Percentiles rank a stretch among this genome's conserved stretches.
Conservation (phyloP, 2,888 invertebrate genomes). For the Incurvaria masculella region DNA sequence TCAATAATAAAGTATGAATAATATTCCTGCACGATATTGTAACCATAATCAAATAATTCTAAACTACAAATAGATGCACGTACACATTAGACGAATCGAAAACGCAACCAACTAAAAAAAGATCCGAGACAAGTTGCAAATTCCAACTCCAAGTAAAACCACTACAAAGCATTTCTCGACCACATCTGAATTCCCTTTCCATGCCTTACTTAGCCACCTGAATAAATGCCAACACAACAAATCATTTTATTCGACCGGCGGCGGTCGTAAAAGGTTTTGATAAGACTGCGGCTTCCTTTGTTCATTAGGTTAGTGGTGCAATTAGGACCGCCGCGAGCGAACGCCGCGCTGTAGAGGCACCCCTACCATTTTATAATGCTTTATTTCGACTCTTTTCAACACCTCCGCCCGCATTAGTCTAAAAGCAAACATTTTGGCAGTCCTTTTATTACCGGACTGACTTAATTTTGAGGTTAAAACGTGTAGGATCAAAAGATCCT, state of each 20-base stretch:
- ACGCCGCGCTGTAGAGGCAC: background rate
- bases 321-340: background rate
- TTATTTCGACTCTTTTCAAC: background rate
- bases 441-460: background rate
- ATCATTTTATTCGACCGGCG: background rate
- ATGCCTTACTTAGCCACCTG: too few relatives aligned
- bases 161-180: too few relatives aligned
- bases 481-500: background rate
- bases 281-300: background rate
- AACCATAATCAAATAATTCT: too few relatives aligned
- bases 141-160: too few relatives aligned
- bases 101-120: too few relatives aligned
- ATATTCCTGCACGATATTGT: too few relatives aligned
- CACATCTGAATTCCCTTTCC: too few relatives aligned
- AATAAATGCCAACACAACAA: too few relatives aligned
- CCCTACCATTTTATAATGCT: background rate
- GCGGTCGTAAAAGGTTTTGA: background rate
- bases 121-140: too few relatives aligned
- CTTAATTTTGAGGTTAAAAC: background rate
- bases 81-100: too few relatives aligned
- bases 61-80: too few relatives aligned
- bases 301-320: background rate
- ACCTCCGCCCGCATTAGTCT: background rate
- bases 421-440: background rate
- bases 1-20: too few relatives aligned